These are phyloP conservation scores for Chaunax sp. DNA, from an alignment of 2,797 vertebrate genomes.

Conservation along the genomic window DNA sequence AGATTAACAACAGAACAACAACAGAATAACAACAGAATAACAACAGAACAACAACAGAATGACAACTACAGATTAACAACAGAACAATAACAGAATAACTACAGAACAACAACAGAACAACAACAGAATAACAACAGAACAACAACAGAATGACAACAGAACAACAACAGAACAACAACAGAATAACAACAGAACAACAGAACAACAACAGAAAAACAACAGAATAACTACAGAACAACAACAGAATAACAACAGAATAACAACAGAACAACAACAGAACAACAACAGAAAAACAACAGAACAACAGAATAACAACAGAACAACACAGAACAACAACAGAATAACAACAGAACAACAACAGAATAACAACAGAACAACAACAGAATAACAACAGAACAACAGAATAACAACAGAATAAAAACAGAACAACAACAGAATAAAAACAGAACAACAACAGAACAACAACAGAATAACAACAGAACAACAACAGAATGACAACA, in stretches of 20 bases:
- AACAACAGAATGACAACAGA: conserved; percentile 4
- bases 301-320: conserved; percentile 6
- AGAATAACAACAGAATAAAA: conserved; percentile 6
- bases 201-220: too few relatives aligned
- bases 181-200: too few relatives aligned
- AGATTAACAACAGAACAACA: too few relatives aligned
- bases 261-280: conserved; percentile 1
- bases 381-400: too few relatives aligned
- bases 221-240: conserved; percentile 1
- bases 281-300: too few relatives aligned
- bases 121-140: background rate
- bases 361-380: conserved; percentile 1
- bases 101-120: too few relatives aligned
- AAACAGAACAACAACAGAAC: too few relatives aligned
- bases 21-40: background rate
- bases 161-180: conserved; percentile 1
- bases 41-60: conserved; percentile 6
- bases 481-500: too few relatives aligned
- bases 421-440: conserved; percentile 1
- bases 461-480: conserved; percentile 6
- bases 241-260: conserved; percentile 1
- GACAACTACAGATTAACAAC: conserved; percentile 4
- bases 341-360: too few relatives aligned
- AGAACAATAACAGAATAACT: background rate
- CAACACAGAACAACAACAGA: conserved; percentile 1